These are phyloP conservation scores for Onychomys arenicola DNA, from an alignment of 2,797 vertebrate species.

Conservation along the genomic window DNA sequence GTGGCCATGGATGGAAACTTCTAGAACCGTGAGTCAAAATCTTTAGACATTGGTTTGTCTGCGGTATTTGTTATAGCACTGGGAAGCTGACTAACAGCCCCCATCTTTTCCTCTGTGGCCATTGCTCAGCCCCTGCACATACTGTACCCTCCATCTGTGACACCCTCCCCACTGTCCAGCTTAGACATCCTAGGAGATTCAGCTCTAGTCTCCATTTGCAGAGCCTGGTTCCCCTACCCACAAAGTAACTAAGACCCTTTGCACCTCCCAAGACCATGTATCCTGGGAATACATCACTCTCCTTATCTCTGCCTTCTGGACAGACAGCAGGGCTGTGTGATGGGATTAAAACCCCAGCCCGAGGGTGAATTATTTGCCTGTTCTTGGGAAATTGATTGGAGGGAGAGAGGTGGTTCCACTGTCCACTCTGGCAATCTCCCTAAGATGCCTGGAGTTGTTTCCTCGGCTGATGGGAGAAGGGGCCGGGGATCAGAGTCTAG, in stretches of 20 bases:
- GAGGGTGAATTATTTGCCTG: neutral
- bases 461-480: neutral
- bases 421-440: fast-evolving
- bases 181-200: neutral
- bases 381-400: neutral
- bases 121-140: fast-evolving
- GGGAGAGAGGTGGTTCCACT: neutral
- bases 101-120: neutral
- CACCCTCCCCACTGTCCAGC: fast-evolving
- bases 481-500: neutral
- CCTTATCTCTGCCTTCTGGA: neutral
- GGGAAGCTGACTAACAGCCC: neutral
- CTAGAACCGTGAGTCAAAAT: neutral
- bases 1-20: neutral
- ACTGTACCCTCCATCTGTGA: neutral
- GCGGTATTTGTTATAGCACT: neutral
- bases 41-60: neutral
- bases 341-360: too few relatives aligned
- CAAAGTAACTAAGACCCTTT: neutral
- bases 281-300: neutral
- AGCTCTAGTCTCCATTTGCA: neutral
- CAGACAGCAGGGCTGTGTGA: neutral
- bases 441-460: neutral
- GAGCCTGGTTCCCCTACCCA: neutral
- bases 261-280: neutral